A percentile compares a stretch with the other conserved stretches of the same genome.
phyloP scores from a whole-genome alignment of 2,113 vertebrate genomes.

The Cygnus atratus region DNA sequence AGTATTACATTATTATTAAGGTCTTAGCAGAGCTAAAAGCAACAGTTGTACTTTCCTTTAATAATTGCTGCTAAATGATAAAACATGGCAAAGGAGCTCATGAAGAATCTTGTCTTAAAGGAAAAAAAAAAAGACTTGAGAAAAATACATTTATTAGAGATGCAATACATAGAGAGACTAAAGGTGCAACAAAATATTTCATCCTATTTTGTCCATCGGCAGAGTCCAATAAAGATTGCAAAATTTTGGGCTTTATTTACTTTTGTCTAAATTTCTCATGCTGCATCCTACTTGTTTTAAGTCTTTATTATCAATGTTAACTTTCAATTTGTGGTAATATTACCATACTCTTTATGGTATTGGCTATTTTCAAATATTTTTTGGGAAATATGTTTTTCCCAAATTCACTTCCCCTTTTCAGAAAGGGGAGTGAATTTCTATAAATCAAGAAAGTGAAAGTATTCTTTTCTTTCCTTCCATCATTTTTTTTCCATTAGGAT shows the following conservation, averaged over 20 bases:
- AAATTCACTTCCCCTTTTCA: not conserved
- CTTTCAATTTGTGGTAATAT: not conserved
- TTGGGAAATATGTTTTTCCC: not conserved
- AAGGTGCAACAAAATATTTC: not conserved
- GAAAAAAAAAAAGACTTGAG: not conserved
- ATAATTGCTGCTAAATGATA: not conserved
- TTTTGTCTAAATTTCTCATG: not conserved
- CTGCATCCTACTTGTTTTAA: not conserved
- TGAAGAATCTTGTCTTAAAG: not conserved
- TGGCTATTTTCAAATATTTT: not conserved
- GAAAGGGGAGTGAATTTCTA: not conserved
- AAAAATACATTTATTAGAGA: not conserved
- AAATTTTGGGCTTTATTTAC: not conserved
- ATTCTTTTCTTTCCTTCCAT: fast-evolving
- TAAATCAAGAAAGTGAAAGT: not conserved
- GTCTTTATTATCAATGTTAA: not conserved
- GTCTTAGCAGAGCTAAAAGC: not conserved
- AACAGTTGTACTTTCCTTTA: not conserved
- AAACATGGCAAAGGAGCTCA: not conserved
- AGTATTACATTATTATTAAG: not conserved
- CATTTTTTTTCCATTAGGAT: fast-evolving
- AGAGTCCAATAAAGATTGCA: not conserved
- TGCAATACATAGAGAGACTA: not conserved
- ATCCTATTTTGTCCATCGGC: not conserved
- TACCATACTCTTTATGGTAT: not conserved